A percentile compares a stretch with the other conserved stretches of the same genome.
Conservation (phyloP, 2,113 vertebrate species). For the Tragulus kanchil region DNA sequence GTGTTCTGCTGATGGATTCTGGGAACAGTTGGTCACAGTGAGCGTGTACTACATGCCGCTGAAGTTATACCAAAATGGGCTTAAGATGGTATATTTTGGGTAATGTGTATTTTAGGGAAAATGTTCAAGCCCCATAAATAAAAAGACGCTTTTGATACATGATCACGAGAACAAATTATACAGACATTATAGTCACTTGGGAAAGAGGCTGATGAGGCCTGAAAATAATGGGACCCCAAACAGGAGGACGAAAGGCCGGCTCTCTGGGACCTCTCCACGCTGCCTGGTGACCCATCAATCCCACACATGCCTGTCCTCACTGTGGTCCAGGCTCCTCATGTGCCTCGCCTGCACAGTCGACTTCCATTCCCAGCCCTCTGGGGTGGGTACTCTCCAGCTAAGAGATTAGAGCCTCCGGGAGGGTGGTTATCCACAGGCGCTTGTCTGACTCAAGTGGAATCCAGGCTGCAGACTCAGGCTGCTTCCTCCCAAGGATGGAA, state of each 20-base stretch:
- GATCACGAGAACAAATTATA: background rate
- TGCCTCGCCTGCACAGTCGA: background rate
- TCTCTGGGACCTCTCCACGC: fast-evolving
- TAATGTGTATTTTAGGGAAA: background rate
- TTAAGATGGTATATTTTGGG: background rate
- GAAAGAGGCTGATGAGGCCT: background rate
- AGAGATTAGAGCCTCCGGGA: background rate
- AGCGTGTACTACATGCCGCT: background rate
- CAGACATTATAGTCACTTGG: background rate
- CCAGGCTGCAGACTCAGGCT: background rate
- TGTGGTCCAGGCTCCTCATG: too few relatives aligned
- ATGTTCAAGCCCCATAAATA: background rate
- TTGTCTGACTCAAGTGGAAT: background rate
- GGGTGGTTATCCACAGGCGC: background rate
- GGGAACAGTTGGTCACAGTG: fast-evolving
- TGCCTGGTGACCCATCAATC: background rate
- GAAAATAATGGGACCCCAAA: background rate
- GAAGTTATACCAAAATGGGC: background rate
- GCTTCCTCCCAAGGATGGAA: too few relatives aligned
- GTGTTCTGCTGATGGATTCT: background rate
- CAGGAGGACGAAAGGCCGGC: background rate
- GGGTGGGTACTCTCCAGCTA: background rate
- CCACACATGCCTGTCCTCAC: background rate
- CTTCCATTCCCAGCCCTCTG: background rate
- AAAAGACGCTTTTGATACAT: background rate